These are phyloP conservation scores for Benthosema pterotum DNA, from an alignment of 2,797 vertebrate genomes.

Conservation along the genomic window DNA sequence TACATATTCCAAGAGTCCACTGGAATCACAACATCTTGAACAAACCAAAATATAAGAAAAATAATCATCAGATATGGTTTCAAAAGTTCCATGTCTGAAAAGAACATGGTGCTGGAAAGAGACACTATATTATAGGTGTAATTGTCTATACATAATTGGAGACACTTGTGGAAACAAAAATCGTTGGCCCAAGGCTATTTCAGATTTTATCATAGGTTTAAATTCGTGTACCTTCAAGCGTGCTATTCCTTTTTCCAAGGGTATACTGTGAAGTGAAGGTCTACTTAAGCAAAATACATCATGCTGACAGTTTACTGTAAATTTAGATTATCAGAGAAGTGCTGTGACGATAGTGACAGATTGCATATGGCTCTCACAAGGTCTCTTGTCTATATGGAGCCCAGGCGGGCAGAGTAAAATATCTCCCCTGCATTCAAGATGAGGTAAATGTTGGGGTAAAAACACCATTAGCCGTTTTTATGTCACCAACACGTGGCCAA, in stretches of 20 bases:
- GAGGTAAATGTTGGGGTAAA: conserved; percentile 32
- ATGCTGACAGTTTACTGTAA: conserved; percentile 77
- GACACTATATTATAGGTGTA: not conserved
- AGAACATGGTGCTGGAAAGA: not conserved
- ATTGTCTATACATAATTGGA: conserved; percentile 31
- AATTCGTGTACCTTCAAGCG: conserved; percentile 19
- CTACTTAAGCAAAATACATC: conserved; percentile 66
- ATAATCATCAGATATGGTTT: conserved; percentile 9
- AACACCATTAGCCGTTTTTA: conserved; percentile 19
- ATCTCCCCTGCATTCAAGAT: conserved; percentile 39
- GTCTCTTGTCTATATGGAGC: conserved; percentile 58
- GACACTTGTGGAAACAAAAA: conserved; percentile 1
- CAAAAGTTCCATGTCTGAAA: conserved; percentile 11
- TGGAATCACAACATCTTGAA: conserved; percentile 14
- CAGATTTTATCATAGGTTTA: conserved; percentile 3
- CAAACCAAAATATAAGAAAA: conserved; percentile 6
- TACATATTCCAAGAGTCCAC: conserved; percentile 20
- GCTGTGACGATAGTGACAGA: conserved; percentile 69
- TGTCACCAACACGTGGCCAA: conserved; percentile 30
- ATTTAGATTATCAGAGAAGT: conserved; percentile 77
- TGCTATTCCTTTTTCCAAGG: conserved; percentile 37
- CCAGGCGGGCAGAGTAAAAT: conserved; percentile 39
- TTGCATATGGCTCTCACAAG: conserved; percentile 67
- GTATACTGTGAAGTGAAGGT: conserved; percentile 63
- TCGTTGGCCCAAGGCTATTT: not conserved